phyloP scores from a whole-genome alignment of 2,888 invertebrate genomes.

The Eilema depressum region DNA sequence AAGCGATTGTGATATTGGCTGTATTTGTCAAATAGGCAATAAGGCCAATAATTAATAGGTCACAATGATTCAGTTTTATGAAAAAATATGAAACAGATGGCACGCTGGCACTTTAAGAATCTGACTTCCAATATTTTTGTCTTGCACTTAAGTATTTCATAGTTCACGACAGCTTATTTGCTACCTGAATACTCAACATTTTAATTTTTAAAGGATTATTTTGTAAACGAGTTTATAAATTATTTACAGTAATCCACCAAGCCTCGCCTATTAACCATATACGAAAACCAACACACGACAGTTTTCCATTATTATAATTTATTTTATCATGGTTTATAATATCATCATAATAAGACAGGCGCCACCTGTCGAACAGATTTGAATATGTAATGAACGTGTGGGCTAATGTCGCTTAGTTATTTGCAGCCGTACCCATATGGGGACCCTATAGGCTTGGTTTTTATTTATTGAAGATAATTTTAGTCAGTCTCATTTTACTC shows the following conservation, averaged over 20 bases:
- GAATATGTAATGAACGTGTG: slow-evolving; percentile 42
- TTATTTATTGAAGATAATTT: slow-evolving; percentile 23
- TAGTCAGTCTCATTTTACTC: slow-evolving; percentile 1
- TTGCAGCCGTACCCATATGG: slow-evolving; percentile 7
- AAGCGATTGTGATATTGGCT: no score
- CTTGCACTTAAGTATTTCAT: no score
- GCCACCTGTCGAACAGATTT: slow-evolving; percentile 25
- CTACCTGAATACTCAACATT: neutral
- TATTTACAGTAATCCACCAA: neutral
- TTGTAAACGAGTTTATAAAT: neutral
- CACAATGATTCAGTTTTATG: no score
- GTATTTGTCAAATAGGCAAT: no score
- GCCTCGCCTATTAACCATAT: neutral
- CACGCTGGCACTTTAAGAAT: no score
- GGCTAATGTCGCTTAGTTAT: slow-evolving; percentile 26
- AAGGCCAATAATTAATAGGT: no score
- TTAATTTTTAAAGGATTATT: neutral
- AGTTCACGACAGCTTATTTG: neutral
- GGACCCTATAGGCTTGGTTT: slow-evolving; percentile 12
- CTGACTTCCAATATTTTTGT: no score
- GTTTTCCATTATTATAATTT: slow-evolving; percentile 14
- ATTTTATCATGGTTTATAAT: slow-evolving; percentile 12
- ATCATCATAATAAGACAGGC: slow-evolving; percentile 20
- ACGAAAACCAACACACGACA: slow-evolving; percentile 9
- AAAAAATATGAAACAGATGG: no score